phyloP scores from a whole-genome alignment of 2,113 vertebrate species.

The Phaethon lepturus region DNA sequence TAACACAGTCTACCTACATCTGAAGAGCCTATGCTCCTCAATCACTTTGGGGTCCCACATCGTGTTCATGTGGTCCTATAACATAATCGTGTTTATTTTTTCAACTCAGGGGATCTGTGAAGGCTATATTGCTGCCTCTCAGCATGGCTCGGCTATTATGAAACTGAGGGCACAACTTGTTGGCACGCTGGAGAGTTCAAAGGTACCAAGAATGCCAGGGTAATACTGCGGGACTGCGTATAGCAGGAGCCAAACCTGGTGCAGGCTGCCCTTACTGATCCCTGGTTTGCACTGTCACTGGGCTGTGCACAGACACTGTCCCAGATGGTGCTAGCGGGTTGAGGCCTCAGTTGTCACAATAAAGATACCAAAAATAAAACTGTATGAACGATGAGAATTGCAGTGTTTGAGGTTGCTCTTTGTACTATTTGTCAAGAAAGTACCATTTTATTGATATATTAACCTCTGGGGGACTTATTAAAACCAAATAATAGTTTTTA shows the following conservation, averaged over 20 bases:
- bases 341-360: background rate
- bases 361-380: background rate
- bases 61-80: background rate
- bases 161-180: background rate
- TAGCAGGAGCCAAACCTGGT: rapidly evolving
- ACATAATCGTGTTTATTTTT: background rate
- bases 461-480: background rate
- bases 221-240: rapidly evolving
- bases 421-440: background rate
- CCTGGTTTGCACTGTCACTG: rapidly evolving
- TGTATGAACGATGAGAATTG: background rate
- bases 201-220: rapidly evolving
- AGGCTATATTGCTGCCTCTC: background rate
- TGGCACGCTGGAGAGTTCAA: background rate
- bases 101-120: background rate
- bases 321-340: background rate
- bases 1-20: background rate
- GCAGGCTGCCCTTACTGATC: background rate
- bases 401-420: background rate
- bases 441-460: background rate
- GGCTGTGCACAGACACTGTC: background rate
- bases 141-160: background rate
- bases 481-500: background rate
- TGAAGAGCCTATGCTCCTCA: background rate
- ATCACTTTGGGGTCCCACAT: background rate